Conservation (phyloP, 2,113 vertebrate genomes). For the Machaerirhynchus nigripectus region DNA sequence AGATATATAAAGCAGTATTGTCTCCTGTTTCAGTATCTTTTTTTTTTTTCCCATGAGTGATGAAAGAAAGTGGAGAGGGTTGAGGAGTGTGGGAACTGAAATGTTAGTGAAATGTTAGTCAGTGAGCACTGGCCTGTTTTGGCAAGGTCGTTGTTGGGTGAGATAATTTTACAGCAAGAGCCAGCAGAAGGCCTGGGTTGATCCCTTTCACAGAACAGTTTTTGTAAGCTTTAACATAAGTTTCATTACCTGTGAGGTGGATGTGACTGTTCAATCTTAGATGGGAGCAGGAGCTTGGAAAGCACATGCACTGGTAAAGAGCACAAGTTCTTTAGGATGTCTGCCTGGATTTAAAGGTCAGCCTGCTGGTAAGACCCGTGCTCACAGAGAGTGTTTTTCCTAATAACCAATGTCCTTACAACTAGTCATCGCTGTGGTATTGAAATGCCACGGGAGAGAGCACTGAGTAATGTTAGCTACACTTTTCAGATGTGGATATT, state of each 20-base stretch:
- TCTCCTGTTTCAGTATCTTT: not conserved
- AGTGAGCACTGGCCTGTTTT: not conserved
- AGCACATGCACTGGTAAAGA: not conserved
- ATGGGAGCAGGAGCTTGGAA: not conserved
- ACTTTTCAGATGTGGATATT: not conserved
- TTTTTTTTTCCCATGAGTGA: not conserved
- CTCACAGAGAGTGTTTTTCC: not conserved
- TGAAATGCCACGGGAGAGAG: not conserved
- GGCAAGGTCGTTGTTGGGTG: not conserved
- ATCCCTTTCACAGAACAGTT: not conserved
- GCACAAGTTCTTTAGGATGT: not conserved
- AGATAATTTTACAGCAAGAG: not conserved
- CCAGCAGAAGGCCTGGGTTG: not conserved
- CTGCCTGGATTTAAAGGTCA: conserved; percentile 6
- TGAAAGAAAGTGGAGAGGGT: conserved; percentile 8
- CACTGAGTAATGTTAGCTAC: not conserved
- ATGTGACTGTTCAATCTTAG: not conserved
- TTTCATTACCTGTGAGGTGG: not conserved
- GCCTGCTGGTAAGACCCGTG: not conserved
- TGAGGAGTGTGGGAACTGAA: not conserved
- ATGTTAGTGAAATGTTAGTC: not conserved
- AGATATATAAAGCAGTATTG: not conserved
- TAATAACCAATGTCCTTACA: not conserved
- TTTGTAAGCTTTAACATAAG: not conserved
- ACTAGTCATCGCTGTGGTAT: not conserved